phyloP scores from a whole-genome alignment of 2,888 invertebrate species.

The Cepaea hortensis region DNA sequence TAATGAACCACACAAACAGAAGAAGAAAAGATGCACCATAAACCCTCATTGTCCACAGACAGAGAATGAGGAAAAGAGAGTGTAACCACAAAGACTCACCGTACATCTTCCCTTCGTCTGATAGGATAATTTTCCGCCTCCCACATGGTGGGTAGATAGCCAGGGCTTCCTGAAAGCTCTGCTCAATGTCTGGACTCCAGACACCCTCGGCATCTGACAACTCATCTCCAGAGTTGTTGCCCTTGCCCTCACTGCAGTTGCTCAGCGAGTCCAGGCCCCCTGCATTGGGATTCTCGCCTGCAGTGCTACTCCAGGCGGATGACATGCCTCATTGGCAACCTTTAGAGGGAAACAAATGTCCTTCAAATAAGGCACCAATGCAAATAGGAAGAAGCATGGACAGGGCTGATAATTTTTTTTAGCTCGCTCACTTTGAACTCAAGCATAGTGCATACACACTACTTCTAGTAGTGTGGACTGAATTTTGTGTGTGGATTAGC shows the following conservation, averaged over 20 bases:
- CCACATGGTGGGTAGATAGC: slow-evolving; percentile 99
- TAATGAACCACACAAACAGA: no score
- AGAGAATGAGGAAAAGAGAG: not conserved
- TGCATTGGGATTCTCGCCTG: slow-evolving; percentile 53
- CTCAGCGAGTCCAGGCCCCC: slow-evolving; percentile 50
- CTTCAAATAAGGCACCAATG: no score
- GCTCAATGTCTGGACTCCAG: slow-evolving; percentile 99
- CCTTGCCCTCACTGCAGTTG: slow-evolving; percentile 54
- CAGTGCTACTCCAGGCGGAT: slow-evolving; percentile 66
- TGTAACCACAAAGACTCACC: slow-evolving; percentile 85
- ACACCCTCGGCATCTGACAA: slow-evolving; percentile 98
- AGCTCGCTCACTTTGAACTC: no score
- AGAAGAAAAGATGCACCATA: no score
- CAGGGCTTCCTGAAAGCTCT: slow-evolving; percentile 99
- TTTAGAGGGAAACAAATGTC: not conserved
- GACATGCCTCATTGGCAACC: slow-evolving; percentile 54
- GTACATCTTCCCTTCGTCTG: slow-evolving; percentile 99
- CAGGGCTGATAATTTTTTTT: no score
- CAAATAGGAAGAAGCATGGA: no score
- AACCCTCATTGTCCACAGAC: no score
- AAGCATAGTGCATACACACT: no score
- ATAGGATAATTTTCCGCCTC: slow-evolving; percentile 98
- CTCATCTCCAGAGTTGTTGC: slow-evolving; percentile 92
- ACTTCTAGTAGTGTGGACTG: no score
- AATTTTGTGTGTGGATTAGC: no score